A percentile compares a stretch with the other conserved stretches of the same genome.
Conservation (phyloP, 2,797 vertebrate genomes). For the Sternotherus odoratus region DNA sequence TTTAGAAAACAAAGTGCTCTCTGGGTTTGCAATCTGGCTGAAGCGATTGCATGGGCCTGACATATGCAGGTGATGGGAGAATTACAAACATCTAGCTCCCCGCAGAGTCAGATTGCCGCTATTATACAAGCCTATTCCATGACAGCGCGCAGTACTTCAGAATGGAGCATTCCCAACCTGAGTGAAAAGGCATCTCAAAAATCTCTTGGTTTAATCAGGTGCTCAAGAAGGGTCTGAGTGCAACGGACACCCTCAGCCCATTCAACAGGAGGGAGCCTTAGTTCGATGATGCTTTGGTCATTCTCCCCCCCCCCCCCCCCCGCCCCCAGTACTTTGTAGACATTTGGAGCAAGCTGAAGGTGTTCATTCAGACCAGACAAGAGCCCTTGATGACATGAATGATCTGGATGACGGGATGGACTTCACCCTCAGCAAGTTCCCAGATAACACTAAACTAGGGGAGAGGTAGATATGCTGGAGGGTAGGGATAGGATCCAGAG, state of each 20-base stretch:
- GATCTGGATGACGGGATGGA: too few species aligned
- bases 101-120: background rate
- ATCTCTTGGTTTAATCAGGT: background rate
- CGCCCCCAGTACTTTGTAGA: fast-evolving
- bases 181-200: background rate
- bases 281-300: background rate
- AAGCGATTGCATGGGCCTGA: background rate
- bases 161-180: background rate
- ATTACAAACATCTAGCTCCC: background rate
- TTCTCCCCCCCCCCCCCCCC: too few species aligned
- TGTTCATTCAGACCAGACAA: background rate
- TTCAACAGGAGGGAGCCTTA: background rate
- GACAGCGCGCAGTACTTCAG: background rate
- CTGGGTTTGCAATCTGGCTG: background rate
- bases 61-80: background rate
- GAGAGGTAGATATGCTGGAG: too few species aligned
- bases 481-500: too few species aligned
- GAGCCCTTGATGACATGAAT: background rate
- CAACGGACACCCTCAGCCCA: background rate
- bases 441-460: too few species aligned
- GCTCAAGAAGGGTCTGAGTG: background rate
- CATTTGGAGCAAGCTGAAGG: background rate
- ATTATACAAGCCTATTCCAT: background rate
- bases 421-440: too few species aligned
- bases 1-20: constrained; percentile 7